These are phyloP conservation scores for Periparus ater DNA, from an alignment of 2,797 vertebrate species.

Conservation along the genomic window DNA sequence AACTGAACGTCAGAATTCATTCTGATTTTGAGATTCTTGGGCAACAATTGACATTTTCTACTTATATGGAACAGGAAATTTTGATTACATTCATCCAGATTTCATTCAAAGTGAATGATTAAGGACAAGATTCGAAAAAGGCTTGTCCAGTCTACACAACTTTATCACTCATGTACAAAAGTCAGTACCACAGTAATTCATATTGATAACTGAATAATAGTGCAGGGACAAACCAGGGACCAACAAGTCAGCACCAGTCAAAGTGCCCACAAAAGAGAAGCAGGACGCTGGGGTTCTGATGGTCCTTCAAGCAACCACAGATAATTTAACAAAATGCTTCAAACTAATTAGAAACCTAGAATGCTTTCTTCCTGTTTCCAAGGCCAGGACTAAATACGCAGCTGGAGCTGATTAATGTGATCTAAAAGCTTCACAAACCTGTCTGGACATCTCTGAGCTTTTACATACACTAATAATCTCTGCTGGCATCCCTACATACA, in stretches of 20 bases:
- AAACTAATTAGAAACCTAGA: background rate
- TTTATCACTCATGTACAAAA: background rate
- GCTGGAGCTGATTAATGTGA: background rate
- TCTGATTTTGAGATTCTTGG: background rate
- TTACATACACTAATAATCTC: background rate
- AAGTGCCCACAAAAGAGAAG: background rate
- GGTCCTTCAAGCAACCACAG: background rate
- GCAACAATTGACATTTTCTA: background rate
- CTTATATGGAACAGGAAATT: background rate
- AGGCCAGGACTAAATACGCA: background rate
- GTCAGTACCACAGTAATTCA: background rate
- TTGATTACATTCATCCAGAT: background rate
- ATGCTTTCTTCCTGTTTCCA: background rate
- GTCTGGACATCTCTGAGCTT: background rate
- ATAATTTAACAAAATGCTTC: background rate
- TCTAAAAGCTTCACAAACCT: background rate
- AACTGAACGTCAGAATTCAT: background rate
- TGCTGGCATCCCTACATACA: background rate
- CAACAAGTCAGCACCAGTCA: background rate
- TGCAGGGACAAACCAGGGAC: background rate
- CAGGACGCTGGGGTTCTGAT: background rate
- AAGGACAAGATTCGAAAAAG: background rate
- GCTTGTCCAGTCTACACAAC: background rate
- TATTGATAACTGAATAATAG: background rate
- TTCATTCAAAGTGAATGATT: background rate